These are phyloP conservation scores for Mesorhabditis sp. DNA, from an alignment of 2,888 invertebrate species.

Conservation along the genomic window DNA sequence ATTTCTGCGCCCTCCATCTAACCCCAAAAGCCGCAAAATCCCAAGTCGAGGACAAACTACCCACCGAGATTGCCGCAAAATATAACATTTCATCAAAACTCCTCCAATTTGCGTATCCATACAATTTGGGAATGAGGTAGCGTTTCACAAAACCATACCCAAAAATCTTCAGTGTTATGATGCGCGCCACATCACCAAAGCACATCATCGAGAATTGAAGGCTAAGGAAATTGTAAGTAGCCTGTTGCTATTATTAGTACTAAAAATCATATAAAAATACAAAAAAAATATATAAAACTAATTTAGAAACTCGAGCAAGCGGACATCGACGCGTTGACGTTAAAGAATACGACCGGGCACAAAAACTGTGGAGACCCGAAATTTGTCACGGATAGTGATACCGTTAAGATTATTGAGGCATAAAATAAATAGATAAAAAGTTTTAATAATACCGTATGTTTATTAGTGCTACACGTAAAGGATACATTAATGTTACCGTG, in stretches of 20 bases:
- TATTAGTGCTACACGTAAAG: too few species aligned
- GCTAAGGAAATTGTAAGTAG: background rate
- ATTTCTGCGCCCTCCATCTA: background rate
- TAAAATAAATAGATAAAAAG: background rate
- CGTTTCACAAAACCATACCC: too few species aligned
- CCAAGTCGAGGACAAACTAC: too few species aligned
- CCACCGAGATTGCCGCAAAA: slow-evolving; percentile 44
- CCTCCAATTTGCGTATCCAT: background rate
- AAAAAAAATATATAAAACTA: background rate
- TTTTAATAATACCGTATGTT: background rate
- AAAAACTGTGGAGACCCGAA: background rate
- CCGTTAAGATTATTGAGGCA: background rate
- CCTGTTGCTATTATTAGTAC: too few species aligned
- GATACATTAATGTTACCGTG: too few species aligned
- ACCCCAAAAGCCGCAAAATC: slow-evolving; percentile 59
- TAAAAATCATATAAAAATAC: background rate
- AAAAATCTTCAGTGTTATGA: background rate
- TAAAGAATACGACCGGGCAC: background rate
- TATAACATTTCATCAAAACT: background rate
- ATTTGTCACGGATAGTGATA: background rate
- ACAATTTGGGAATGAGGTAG: background rate
- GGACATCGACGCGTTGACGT: slow-evolving; percentile 1
- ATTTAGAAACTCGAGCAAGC: background rate
- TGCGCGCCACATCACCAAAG: background rate
- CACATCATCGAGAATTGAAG: background rate